phyloP scores from a whole-genome alignment of 2,113 vertebrate species.

The Dromaius novaehollandiae region DNA sequence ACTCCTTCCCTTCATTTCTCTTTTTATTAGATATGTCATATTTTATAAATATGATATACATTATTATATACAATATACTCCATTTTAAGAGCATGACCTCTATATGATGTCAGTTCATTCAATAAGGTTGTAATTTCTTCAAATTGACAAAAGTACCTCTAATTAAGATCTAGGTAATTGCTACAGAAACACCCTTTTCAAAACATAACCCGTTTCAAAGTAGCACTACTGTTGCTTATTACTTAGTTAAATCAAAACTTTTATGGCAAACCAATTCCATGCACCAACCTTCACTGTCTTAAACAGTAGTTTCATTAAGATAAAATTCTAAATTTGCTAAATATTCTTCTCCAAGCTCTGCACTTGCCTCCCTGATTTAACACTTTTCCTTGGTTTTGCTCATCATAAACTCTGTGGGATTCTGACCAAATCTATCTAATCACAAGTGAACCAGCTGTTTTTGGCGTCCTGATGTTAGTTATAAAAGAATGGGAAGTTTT shows the following conservation, averaged over 20 bases:
- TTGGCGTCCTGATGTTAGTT: background rate
- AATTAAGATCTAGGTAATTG: background rate
- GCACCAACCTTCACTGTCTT: background rate
- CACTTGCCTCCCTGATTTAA: background rate
- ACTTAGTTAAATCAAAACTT: background rate
- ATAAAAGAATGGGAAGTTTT: background rate
- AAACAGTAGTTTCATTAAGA: background rate
- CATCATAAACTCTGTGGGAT: background rate
- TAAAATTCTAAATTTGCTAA: background rate
- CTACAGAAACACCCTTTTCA: background rate
- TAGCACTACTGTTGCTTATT: too few relatives aligned
- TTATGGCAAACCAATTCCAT: too few relatives aligned
- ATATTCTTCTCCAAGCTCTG: background rate
- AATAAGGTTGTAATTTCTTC: background rate
- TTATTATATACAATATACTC: too few relatives aligned
- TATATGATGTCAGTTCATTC: too few relatives aligned
- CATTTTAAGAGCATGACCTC: background rate
- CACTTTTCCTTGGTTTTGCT: background rate
- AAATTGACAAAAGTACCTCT: background rate
- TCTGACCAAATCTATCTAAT: background rate
- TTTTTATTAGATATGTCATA: background rate
- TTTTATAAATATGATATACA: too few relatives aligned
- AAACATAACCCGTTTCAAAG: background rate
- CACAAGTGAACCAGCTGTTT: background rate
- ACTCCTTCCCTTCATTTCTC: background rate